Evolutionary conservation across 2,113 vertebrate genomes (phyloP).

Genomic region (Ellobius talpinus): DNA sequence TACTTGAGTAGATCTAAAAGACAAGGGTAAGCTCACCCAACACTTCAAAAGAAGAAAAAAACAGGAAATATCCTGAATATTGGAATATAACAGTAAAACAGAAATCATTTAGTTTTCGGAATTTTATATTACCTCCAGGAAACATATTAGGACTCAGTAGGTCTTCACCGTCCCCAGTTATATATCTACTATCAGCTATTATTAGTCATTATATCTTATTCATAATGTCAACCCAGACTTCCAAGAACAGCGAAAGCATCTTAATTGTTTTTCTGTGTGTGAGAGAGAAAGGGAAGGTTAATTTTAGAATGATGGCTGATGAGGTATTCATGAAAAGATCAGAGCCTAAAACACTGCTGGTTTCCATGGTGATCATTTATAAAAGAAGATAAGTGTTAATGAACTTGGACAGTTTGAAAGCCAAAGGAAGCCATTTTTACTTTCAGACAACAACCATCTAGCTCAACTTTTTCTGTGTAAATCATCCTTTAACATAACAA

Average conservation of each 20-base stretch:
- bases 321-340: conserved; percentile 28
- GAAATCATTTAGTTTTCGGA: background rate
- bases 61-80: background rate
- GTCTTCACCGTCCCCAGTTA: background rate
- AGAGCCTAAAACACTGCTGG: background rate
- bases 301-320: background rate
- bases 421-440: background rate
- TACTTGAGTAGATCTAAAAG: conserved; percentile 49
- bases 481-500: conserved; percentile 29
- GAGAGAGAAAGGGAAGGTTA: background rate
- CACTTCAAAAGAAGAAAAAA: conserved; percentile 11
- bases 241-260: background rate
- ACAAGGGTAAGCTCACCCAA: conserved; percentile 24
- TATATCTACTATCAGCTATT: conserved; percentile 7
- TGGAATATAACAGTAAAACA: background rate
- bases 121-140: background rate
- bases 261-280: background rate
- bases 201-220: background rate
- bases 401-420: conserved; percentile 43
- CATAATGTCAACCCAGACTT: conserved; percentile 12
- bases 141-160: background rate
- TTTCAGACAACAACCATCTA: background rate
- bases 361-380: conserved; percentile 49
- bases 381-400: conserved; percentile 17
- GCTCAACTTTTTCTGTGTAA: background rate